Evolutionary conservation across 2,888 invertebrate genomes (phyloP).

Genomic region (Ochlodes sylvanus): DNA sequence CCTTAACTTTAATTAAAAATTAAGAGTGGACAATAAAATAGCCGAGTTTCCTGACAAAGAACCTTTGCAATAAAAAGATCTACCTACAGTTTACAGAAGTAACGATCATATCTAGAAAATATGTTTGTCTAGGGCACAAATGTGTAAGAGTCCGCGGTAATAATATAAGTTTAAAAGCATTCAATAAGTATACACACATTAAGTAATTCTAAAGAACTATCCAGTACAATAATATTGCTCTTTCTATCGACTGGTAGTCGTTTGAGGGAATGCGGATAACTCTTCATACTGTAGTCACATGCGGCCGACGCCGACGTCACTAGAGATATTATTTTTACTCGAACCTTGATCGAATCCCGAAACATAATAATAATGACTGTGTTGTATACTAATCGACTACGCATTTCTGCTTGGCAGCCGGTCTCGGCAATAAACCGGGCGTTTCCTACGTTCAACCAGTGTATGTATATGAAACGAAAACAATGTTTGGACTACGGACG

Average conservation of each 20-base stretch:
- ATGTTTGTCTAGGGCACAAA: no score
- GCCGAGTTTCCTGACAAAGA: no score
- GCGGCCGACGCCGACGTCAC: constrained; percentile 4
- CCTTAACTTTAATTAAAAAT: no score
- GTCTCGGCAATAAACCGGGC: constrained; percentile 12
- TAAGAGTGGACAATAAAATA: no score
- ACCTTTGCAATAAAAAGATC: no score
- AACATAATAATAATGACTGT: background rate
- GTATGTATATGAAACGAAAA: constrained; percentile 5
- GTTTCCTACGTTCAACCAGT: constrained; percentile 12
- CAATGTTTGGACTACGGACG: constrained; percentile 13
- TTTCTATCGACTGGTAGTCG: background rate
- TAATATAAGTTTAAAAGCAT: no score
- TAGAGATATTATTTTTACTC: constrained; percentile 26
- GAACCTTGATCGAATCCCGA: constrained; percentile 29
- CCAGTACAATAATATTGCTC: no score
- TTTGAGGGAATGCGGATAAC: constrained; percentile 5
- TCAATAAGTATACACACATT: no score
- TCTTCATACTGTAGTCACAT: background rate
- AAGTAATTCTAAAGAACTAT: no score
- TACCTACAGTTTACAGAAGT: no score
- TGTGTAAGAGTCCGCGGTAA: no score
- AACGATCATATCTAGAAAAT: no score
- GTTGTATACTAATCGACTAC: background rate
- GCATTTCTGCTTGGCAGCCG: constrained; percentile 33